A percentile compares a stretch with the other conserved stretches of the same genome.
These are phyloP conservation scores for Oreochromis tanganicae DNA, from an alignment of 2,113 vertebrate genomes.

Conservation along the genomic window DNA sequence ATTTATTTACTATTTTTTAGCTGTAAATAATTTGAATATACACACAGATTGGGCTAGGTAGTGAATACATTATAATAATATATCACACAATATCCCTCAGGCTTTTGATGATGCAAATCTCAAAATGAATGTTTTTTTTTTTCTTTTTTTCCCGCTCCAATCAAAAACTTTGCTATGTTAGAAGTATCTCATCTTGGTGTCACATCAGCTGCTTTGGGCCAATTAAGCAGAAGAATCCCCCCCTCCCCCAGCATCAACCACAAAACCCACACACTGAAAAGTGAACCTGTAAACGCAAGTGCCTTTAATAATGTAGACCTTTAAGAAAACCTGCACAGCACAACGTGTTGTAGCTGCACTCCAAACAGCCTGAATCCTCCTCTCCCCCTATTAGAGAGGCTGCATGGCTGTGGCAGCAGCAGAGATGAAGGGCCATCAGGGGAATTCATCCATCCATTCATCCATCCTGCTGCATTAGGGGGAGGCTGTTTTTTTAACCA, in stretches of 20 bases:
- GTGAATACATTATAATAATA: not conserved
- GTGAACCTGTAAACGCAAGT: not conserved
- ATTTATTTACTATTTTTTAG: not conserved
- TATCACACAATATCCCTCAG: not conserved
- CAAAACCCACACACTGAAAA: not conserved
- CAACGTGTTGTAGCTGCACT: not conserved
- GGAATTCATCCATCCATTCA: slow-evolving; percentile 39
- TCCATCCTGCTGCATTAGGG: not conserved
- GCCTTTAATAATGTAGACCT: not conserved
- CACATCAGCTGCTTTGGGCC: not conserved
- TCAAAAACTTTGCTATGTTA: not conserved
- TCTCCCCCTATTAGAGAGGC: slow-evolving; percentile 15
- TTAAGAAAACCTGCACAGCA: not conserved
- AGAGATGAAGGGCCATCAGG: slow-evolving; percentile 48
- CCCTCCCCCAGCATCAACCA: not conserved
- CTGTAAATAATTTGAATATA: not conserved
- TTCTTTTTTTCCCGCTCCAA: fast-evolving
- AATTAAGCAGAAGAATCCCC: not conserved
- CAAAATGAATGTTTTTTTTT: not conserved
- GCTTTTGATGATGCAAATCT: not conserved
- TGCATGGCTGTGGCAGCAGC: slow-evolving; percentile 9
- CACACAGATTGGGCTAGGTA: not conserved
- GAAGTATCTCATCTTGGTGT: not conserved
- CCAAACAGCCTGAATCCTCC: not conserved
- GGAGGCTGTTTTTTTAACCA: slow-evolving; percentile 20